Evolutionary conservation across 2,888 invertebrate genomes (phyloP).

Genomic region (Ernsta delagoae): DNA sequence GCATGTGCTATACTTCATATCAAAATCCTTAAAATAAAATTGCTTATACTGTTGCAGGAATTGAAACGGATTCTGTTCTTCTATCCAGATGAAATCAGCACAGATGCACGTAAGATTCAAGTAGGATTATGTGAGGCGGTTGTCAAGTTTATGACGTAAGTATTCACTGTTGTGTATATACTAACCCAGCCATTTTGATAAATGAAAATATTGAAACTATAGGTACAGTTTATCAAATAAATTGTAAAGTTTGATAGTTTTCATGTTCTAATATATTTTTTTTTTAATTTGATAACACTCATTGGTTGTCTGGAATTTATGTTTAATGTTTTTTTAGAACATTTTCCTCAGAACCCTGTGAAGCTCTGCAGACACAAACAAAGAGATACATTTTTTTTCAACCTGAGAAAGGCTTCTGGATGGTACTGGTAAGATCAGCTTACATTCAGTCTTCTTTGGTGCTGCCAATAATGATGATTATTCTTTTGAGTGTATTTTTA

Average conservation of each 20-base stretch:
- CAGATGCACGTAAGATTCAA: conserved; percentile 94
- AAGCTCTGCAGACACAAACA: conserved; percentile 95
- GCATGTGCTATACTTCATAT: too few species aligned
- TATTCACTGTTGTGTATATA: conserved; percentile 39
- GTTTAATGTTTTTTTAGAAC: conserved; percentile 82
- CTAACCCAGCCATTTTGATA: too few species aligned
- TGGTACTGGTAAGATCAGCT: conserved; percentile 90
- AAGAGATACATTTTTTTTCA: conserved; percentile 94
- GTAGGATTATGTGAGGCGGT: conserved; percentile 98
- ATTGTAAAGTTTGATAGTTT: too few species aligned
- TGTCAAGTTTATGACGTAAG: conserved; percentile 96
- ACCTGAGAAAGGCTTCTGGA: conserved; percentile 95
- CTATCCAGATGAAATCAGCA: conserved; percentile 90
- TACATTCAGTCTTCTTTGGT: too few species aligned
- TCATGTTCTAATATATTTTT: too few species aligned
- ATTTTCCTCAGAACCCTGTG: conserved; percentile 92
- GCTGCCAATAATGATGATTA: too few species aligned
- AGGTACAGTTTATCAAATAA: neutral
- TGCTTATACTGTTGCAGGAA: too few species aligned
- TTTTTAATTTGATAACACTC: too few species aligned
- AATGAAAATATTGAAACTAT: too few species aligned
- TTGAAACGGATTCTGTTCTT: conserved; percentile 95
- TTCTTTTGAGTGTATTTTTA: too few species aligned
- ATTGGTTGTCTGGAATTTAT: too few species aligned
- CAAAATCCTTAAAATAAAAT: too few species aligned